Conservation (phyloP, 2,888 invertebrate species). For the Cosmopolites sordidus region DNA sequence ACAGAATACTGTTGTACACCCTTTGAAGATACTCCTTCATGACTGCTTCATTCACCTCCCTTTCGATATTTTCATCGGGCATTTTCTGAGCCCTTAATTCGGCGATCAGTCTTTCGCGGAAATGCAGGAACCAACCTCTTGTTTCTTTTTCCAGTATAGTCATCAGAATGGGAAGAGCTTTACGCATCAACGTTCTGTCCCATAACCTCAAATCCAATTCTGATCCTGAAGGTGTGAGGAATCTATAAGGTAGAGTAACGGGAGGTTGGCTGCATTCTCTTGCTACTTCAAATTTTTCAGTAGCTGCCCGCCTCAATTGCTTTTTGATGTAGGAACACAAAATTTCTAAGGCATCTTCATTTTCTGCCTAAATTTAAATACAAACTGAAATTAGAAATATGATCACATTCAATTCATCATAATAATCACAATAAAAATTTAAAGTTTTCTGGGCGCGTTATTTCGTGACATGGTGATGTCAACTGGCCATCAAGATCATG, state of each 20-base stretch:
- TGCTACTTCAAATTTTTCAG: slow-evolving; percentile 75
- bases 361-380: slow-evolving; percentile 78
- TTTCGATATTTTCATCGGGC: slow-evolving; percentile 82
- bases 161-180: slow-evolving; percentile 72
- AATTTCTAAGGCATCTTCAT: slow-evolving; percentile 75
- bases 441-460: too few relatives aligned
- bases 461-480: too few relatives aligned
- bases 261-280: slow-evolving; percentile 69
- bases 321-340: slow-evolving; percentile 81
- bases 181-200: slow-evolving; percentile 76
- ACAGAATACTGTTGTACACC: slow-evolving; percentile 76
- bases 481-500: too few relatives aligned
- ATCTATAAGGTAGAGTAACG: slow-evolving; percentile 77
- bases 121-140: slow-evolving; percentile 91
- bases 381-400: too few relatives aligned
- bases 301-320: slow-evolving; percentile 71
- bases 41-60: slow-evolving; percentile 83
- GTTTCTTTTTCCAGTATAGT: slow-evolving; percentile 82
- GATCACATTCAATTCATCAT: too few relatives aligned
- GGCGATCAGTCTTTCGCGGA: slow-evolving; percentile 81
- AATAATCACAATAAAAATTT: too few relatives aligned
- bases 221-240: slow-evolving; percentile 70
- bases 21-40: slow-evolving; percentile 87
- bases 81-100: slow-evolving; percentile 81
- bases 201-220: slow-evolving; percentile 85